Percentiles rank a stretch among this genome's conserved stretches.
phyloP scores from a whole-genome alignment of 2,797 vertebrate species.

The Sus cebifrons region DNA sequence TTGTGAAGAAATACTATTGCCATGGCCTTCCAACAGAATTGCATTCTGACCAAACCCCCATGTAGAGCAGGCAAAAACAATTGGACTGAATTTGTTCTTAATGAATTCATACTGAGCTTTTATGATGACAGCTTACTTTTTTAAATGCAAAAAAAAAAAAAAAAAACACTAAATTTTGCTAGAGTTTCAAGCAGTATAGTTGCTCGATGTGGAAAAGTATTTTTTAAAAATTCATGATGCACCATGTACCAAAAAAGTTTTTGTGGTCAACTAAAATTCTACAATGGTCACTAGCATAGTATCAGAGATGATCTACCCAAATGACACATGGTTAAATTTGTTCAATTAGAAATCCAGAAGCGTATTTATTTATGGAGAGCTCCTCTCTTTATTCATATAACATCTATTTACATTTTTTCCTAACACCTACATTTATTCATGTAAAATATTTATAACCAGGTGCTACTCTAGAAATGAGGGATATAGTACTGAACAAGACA shows the following conservation, averaged over 20 bases:
- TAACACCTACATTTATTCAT: background rate
- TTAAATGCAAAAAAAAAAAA: background rate
- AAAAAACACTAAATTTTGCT: conserved; percentile 21
- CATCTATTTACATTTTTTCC: background rate
- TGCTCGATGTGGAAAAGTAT: background rate
- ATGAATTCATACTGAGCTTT: background rate
- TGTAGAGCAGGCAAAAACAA: background rate
- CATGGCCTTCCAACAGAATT: background rate
- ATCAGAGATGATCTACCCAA: background rate
- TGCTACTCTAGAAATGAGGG: background rate
- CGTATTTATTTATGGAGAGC: background rate
- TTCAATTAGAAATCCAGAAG: background rate
- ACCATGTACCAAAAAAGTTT: background rate
- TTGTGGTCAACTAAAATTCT: background rate
- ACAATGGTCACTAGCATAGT: background rate
- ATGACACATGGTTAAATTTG: background rate
- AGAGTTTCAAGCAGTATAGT: background rate
- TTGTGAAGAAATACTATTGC: background rate
- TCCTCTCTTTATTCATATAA: background rate
- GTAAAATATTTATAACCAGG: background rate
- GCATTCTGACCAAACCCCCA: background rate
- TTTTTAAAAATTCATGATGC: background rate
- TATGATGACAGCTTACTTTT: conserved; percentile 20
- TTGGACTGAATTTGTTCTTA: background rate
- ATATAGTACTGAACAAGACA: background rate